Percentiles rank a stretch among this genome's conserved stretches.
These are phyloP conservation scores for Rhyacophila evoluta DNA, from an alignment of 2,888 invertebrate species.

Conservation along the genomic window DNA sequence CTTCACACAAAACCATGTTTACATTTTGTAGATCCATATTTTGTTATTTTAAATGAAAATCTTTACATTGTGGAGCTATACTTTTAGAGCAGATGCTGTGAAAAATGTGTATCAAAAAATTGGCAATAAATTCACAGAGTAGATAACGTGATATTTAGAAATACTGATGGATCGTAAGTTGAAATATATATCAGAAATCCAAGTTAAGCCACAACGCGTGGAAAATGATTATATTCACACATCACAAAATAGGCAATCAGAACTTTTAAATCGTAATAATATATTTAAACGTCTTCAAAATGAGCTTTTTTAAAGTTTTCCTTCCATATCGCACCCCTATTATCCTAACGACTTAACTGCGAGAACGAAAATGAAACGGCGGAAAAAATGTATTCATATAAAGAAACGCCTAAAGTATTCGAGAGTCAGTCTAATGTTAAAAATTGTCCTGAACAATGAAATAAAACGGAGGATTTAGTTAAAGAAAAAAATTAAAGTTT, in stretches of 20 bases:
- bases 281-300: background rate
- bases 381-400: constrained; percentile 15
- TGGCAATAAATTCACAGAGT: too few relatives aligned
- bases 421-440: constrained; percentile 26
- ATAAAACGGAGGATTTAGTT: background rate
- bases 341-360: constrained; percentile 19
- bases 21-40: too few relatives aligned
- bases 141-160: too few relatives aligned
- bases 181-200: too few relatives aligned
- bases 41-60: too few relatives aligned
- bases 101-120: too few relatives aligned
- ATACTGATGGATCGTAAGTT: too few relatives aligned
- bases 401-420: background rate
- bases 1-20: too few relatives aligned
- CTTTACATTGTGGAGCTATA: too few relatives aligned
- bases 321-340: background rate
- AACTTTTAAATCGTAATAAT: constrained; percentile 10
- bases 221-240: too few relatives aligned
- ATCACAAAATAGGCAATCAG: background rate
- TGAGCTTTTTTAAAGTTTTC: background rate
- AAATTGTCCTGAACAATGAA: constrained; percentile 33
- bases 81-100: too few relatives aligned
- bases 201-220: too few relatives aligned
- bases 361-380: constrained; percentile 14
- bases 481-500: background rate